phyloP scores from a whole-genome alignment of 2,888 invertebrate genomes.

The Noctuana brunneofusca region DNA sequence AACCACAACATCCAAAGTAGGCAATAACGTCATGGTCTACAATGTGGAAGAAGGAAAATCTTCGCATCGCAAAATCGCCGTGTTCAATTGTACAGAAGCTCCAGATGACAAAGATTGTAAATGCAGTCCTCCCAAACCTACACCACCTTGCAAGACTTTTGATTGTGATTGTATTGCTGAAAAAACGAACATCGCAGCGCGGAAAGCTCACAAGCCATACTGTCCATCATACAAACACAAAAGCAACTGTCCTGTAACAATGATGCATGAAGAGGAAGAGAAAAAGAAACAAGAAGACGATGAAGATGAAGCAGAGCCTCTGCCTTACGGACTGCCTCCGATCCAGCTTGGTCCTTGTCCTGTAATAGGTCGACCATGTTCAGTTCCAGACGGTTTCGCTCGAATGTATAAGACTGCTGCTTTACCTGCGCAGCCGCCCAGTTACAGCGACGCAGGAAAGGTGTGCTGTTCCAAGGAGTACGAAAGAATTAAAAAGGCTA shows the following conservation, averaged over 20 bases:
- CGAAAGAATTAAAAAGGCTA: constrained; percentile 71
- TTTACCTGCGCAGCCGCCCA: constrained; percentile 59
- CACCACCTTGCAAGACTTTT: constrained; percentile 69
- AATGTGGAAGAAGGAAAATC: constrained; percentile 47
- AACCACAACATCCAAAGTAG: constrained; percentile 41
- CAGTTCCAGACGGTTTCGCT: constrained; percentile 72
- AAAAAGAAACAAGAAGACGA: constrained; percentile 61
- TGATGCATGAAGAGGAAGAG: constrained; percentile 58
- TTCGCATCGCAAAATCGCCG: constrained; percentile 44
- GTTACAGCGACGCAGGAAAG: constrained; percentile 71
- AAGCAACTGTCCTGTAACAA: constrained; percentile 63
- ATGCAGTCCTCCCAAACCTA: constrained; percentile 65
- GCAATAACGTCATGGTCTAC: constrained; percentile 45
- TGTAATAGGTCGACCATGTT: constrained; percentile 70
- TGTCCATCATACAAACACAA: constrained; percentile 73
- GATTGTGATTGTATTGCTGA: constrained; percentile 70
- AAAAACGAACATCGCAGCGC: constrained; percentile 51
- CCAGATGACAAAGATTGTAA: constrained; percentile 67
- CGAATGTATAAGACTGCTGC: constrained; percentile 72
- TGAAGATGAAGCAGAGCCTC: constrained; percentile 64
- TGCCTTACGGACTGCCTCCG: constrained; percentile 75
- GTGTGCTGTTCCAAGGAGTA: constrained; percentile 77
- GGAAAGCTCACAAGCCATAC: constrained; percentile 67
- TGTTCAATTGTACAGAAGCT: constrained; percentile 56
- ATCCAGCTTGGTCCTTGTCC: constrained; percentile 75